Evolutionary conservation across 2,888 invertebrate species (phyloP), one percentile per base, ranked within the genome.

Genomic region (Therioaphis trifolii): DNA sequence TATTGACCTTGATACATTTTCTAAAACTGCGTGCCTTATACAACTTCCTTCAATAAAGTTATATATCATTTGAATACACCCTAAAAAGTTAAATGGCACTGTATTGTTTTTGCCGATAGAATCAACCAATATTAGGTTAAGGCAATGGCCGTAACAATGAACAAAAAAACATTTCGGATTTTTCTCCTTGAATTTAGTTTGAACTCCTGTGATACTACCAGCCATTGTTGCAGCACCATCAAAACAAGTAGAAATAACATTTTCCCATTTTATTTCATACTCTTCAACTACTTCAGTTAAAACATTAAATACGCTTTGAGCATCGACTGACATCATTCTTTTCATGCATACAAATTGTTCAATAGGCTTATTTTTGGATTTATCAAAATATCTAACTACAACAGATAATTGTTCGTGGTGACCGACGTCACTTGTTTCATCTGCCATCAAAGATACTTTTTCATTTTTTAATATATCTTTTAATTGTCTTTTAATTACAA

Each of bases 161-260:
- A 63, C 43, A 77, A 29, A 96, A 96, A 87, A 63, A 5, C 14
- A 63, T 5, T n/a, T 18, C 9, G 18, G 4, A n/a, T 66, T 63
- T 63, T 63, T 63, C 15, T 63, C 63, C 15, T 63, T 63, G 3
- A 68, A 68, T 43, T 68, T 68, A 43, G 68, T 21, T 43, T 68
- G 40, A 0, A 68, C 68, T 40, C 68, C 21, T 40, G 11, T 12
- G 12, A 12, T 43, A 68, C 68, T 43, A 21, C 43, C 43, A 24
- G 43, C 11, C 24, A 43, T 43, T 1, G 21, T 68, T 68, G 43
- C 1, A 14, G 43, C 43, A 24, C 68, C 24, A 68, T 68, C 21
- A 43, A 68, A 68, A 68, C 68, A 68, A 21, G 24, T 63, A 18
- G 63, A 63, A 4, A 63, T 18, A 2, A 85, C 61, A 75, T 71